phyloP scores from a whole-genome alignment of 2,888 invertebrate genomes.

The Pyrrhosoma nymphula region DNA sequence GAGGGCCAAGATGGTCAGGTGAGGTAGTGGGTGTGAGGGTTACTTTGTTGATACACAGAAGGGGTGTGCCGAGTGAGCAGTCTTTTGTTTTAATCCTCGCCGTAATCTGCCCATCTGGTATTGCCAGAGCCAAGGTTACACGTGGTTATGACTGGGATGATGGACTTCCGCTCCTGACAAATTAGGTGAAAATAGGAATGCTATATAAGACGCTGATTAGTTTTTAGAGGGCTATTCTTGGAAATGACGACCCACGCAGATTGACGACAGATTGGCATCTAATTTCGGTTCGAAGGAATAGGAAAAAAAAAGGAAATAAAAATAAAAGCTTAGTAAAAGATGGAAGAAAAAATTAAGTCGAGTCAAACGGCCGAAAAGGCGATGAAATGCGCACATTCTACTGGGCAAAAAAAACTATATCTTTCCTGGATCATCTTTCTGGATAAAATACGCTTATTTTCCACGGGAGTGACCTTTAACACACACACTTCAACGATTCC shows the following conservation, averaged over 20 bases:
- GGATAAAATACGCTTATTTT: not conserved
- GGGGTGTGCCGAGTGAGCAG: conserved; percentile 33
- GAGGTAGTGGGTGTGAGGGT: not conserved
- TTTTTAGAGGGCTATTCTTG: not conserved
- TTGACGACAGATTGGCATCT: not conserved
- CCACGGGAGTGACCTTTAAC: not conserved
- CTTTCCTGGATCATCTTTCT: not conserved
- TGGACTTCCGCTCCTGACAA: conserved; percentile 62
- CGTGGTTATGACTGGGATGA: conserved; percentile 30
- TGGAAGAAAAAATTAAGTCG: not conserved
- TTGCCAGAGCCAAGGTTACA: conserved; percentile 42
- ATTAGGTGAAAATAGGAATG: conserved; percentile 64
- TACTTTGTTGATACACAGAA: not conserved
- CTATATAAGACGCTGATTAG: conserved; percentile 36
- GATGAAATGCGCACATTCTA: not conserved
- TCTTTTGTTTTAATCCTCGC: conserved; percentile 61
- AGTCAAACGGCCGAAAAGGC: not conserved
- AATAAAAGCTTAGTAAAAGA: too few species aligned
- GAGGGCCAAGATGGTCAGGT: not conserved
- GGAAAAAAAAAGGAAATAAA: too few species aligned
- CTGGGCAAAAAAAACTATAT: not conserved
- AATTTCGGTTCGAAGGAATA: not conserved
- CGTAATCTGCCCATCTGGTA: conserved; percentile 46
- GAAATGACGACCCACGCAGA: not conserved
- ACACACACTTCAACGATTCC: not conserved